Base-by-base conservation (phyloP, 2,888 invertebrate species). In the Reticulitermes lucifugus region DNA sequence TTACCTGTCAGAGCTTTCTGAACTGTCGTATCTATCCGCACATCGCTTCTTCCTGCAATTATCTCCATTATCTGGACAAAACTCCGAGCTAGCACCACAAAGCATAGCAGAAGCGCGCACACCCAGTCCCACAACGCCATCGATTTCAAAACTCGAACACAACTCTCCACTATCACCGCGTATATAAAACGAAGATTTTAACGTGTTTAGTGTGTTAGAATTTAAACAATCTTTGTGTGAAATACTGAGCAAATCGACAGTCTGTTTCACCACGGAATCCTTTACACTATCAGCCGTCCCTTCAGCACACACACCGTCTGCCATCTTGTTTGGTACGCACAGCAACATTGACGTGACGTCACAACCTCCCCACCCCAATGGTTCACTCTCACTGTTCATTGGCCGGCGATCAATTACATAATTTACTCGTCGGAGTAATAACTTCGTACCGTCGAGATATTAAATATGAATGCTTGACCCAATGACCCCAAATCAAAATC, bases 1-100 rank as follows among this genome's bases (percentile, higher is more conserved):
- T 93, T 91, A 97, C 97, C 97, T 97, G 96, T 97, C 97, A 92
- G 97, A 97, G 90, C 97, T 97, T 93, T 97, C 97, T 90, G 97
- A 97, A 92, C 97, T 97, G 93, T 97, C 97, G 93, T 96, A 97
- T 93, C 97, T 94, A 94, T 97, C 96, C 91, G 96, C 93, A 92
- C 97, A 96, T 92, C 97, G 94, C 92, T 96, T 97, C 92, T 95
- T 96, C 91, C 95, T 94, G 90, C 94, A 95, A 88, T 89, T 89
- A 88, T 90, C 90, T 88, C 83, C 87, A 81, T 85, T 79, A 82
- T 85, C 84, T 73, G 86, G 83, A 85, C 88, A 88, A 84, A 88
- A 86, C 55, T 86, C 83, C 59, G 86, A 75, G 84, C 86, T 86
- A 84, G 88, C 85, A 87, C 86, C 88, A 86, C 88, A 88, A 86